Percentiles rank a stretch among this genome's conserved stretches.
phyloP scores from a whole-genome alignment of 2,888 invertebrate genomes.

The Isoperla grammatica region DNA sequence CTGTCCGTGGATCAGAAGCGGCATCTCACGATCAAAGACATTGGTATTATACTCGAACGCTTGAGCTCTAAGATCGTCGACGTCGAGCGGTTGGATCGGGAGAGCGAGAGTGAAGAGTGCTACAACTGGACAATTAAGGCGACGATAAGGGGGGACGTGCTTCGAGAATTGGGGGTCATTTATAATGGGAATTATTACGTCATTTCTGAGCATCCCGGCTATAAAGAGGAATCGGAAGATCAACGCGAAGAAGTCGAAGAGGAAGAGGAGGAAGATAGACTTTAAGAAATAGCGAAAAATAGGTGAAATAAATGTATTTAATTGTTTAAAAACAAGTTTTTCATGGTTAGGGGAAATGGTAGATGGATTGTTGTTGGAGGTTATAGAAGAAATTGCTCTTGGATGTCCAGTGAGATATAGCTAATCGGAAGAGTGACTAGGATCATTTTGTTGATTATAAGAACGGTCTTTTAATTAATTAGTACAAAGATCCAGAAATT shows the following conservation, averaged over 20 bases:
- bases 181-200: slow-evolving; percentile 95
- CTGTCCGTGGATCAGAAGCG: slow-evolving; percentile 87
- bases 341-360: too few species aligned
- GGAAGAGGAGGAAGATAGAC: slow-evolving; percentile 69
- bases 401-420: too few species aligned
- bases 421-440: too few species aligned
- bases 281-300: slow-evolving; percentile 36
- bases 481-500: too few species aligned
- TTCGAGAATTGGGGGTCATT: slow-evolving; percentile 86
- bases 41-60: slow-evolving; percentile 88
- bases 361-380: too few species aligned
- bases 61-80: slow-evolving; percentile 90
- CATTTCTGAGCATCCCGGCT: slow-evolving; percentile 90
- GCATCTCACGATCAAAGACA: slow-evolving; percentile 89
- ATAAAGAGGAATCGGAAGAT: slow-evolving; percentile 84
- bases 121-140: slow-evolving; percentile 97
- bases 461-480: too few species aligned
- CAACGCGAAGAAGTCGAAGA: slow-evolving; percentile 75
- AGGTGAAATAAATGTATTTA: background rate
- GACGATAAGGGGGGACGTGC: slow-evolving; percentile 84
- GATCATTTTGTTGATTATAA: too few species aligned
- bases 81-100: slow-evolving; percentile 86
- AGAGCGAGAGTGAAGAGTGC: slow-evolving; percentile 88
- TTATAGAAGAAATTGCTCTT: too few species aligned
- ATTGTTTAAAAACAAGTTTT: background rate